Evolutionary conservation across 2,888 invertebrate genomes (phyloP).

Genomic region (Mythimna lalbum): DNA sequence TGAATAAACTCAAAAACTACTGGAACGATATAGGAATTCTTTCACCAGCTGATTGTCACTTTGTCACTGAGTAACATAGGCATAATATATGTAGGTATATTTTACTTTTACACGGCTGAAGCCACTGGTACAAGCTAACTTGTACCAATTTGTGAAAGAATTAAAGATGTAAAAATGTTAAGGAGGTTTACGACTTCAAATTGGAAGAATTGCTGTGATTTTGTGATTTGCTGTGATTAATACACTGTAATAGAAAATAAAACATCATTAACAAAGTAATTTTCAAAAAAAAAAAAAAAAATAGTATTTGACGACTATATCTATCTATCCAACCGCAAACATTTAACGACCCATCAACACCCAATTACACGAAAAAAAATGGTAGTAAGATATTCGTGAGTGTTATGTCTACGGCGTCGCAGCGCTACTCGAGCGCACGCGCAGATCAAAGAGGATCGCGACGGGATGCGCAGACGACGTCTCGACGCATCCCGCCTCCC

Average conservation of each 20-base stretch:
- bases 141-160: too few relatives aligned
- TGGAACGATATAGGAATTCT: too few relatives aligned
- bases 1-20: too few relatives aligned
- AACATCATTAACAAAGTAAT: background rate
- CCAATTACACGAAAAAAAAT: slow-evolving; percentile 29
- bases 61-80: too few relatives aligned
- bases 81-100: too few relatives aligned
- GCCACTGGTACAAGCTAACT: too few relatives aligned
- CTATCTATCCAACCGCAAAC: slow-evolving; percentile 12
- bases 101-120: too few relatives aligned
- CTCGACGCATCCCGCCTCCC: slow-evolving; percentile 73
- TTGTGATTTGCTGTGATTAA: too few relatives aligned
- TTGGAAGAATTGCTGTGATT: background rate
- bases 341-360: slow-evolving; percentile 44
- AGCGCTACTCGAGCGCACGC: slow-evolving; percentile 63
- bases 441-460: slow-evolving; percentile 82
- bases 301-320: slow-evolving; percentile 5
- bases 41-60: too few relatives aligned
- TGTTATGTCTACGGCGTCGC: slow-evolving; percentile 62
- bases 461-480: slow-evolving; percentile 89
- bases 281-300: background rate
- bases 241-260: background rate
- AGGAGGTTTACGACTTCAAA: background rate
- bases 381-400: slow-evolving; percentile 27
- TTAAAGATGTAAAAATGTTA: background rate